Conservation (phyloP, 2,797 vertebrate genomes). For the Gambelia wislizenii region DNA sequence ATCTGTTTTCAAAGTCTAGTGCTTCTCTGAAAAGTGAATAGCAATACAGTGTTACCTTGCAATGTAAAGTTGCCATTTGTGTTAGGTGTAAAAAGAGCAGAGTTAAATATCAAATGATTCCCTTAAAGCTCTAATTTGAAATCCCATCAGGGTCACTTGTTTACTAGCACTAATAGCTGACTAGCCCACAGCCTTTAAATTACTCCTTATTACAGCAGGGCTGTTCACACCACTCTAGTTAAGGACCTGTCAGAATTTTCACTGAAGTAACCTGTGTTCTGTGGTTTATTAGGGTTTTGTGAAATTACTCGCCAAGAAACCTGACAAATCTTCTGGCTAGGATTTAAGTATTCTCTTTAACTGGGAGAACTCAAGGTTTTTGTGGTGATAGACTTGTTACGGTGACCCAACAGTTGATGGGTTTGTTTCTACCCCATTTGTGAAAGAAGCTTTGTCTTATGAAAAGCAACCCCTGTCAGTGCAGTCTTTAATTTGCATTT, state of each 20-base stretch:
- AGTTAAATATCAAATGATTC: constrained; percentile 64
- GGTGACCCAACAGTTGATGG: neutral
- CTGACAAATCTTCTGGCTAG: constrained; percentile 53
- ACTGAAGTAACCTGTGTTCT: constrained; percentile 58
- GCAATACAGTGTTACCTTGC: constrained; percentile 50
- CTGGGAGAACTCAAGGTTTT: constrained; percentile 25
- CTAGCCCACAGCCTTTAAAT: constrained; percentile 67
- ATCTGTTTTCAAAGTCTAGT: constrained; percentile 37
- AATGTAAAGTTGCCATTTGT: constrained; percentile 47
- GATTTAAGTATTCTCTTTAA: constrained; percentile 52
- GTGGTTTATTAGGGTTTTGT: constrained; percentile 59
- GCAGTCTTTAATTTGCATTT: neutral
- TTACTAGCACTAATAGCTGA: constrained; percentile 74
- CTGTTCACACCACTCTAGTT: constrained; percentile 65
- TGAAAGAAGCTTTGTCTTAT: neutral
- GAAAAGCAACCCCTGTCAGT: neutral
- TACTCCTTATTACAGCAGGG: constrained; percentile 57
- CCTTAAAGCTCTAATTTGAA: constrained; percentile 73
- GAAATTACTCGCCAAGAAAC: constrained; percentile 55
- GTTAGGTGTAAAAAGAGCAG: constrained; percentile 49
- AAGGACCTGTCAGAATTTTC: constrained; percentile 72
- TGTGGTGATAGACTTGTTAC: constrained; percentile 3
- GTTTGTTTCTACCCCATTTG: neutral
- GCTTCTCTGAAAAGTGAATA: neutral
- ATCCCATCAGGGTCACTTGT: constrained; percentile 75